A percentile compares a stretch with the other conserved stretches of the same genome.
Evolutionary conservation across 1,140 invertebrate genomes (phyloP).

Genomic region (Euura saliciscinereae): DNA sequence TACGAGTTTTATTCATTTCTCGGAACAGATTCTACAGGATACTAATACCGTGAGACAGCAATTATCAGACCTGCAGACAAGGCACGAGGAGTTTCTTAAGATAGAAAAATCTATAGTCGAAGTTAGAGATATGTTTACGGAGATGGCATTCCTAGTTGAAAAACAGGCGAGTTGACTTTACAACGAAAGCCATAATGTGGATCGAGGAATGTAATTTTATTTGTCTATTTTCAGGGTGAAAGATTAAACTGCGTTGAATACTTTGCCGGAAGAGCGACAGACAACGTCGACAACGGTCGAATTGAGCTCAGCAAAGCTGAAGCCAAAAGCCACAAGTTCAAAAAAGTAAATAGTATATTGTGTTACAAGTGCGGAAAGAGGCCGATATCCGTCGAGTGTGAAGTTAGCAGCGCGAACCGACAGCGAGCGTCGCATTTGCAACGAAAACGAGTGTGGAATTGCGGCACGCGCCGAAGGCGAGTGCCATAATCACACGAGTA

Average conservation of each 20-base stretch:
- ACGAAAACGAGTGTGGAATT: no score
- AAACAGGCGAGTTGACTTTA: constrained; percentile 63
- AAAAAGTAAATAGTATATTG: no score
- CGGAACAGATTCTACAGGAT: constrained; percentile 77
- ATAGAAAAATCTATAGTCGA: constrained; percentile 82
- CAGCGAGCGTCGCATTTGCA: no score
- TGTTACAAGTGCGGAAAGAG: no score
- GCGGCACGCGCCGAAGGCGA: no score
- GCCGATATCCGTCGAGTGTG: no score
- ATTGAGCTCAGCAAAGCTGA: constrained; percentile 71
- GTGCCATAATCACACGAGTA: no score
- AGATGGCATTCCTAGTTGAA: constrained; percentile 78
- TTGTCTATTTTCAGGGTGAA: constrained; percentile 65
- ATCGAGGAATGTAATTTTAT: constrained; percentile 21
- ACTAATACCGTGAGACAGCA: constrained; percentile 80
- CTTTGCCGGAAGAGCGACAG: constrained; percentile 70
- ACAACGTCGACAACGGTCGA: constrained; percentile 70
- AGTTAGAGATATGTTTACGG: constrained; percentile 83
- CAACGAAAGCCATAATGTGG: no score
- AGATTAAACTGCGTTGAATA: constrained; percentile 75
- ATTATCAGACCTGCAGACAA: constrained; percentile 81
- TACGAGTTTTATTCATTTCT: constrained; percentile 26
- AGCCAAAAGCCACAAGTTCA: constrained; percentile 68
- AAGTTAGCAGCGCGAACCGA: no score
- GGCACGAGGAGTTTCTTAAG: constrained; percentile 83